Evolutionary conservation across 2,888 invertebrate genomes (phyloP), one percentile per base, ranked within the genome.

Genomic region (Encarsia formosa): DNA sequence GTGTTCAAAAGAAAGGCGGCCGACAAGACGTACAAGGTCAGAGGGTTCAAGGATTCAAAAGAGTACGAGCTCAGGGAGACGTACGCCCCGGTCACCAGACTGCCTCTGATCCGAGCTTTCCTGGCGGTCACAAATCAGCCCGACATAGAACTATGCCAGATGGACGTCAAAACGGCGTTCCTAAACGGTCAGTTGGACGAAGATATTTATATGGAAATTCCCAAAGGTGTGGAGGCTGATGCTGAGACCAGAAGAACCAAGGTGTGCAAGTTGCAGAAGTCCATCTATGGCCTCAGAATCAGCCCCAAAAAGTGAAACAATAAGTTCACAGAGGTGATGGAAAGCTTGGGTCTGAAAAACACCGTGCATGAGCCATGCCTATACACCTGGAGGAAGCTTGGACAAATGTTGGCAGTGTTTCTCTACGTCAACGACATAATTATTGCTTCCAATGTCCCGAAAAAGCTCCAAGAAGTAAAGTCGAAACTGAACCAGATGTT

Each of bases 341-440:
- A 24, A 3, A 57, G 55, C 23, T 39, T 58, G 9, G 59, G 56
- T 19, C 39, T 58, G n/a, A 55, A 57, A 35, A 60, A 59, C 39
- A 55, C 57, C 32, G 13, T 34, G n/a, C 44, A 55, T 22, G 59
- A 61, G 19, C 59, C 59, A 24, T 59, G 57, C 34, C 41, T 60
- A 20, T 61, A 60, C 26, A 57, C 59, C 15, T 63, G 59, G 60
- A 56, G 53, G 37, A 48, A 55, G 50, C 32, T 54, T 5, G 49
- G 52, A n/a, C 59, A 58, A 49, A 19, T 58, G 15, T 49, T 48
- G 4, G 31, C 59, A 11, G 8, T 59, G 11, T 8, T 59, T n/a
- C 6, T 31, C 15, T 31, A 4, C 15, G 31, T 31, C 3, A 6
- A 31, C 6, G 6, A 31, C 15, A 31, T 31, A 4, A 4, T 31